Evolutionary conservation across 2,113 vertebrate genomes (phyloP).

Genomic region (Oxygymnocypris stewartii): DNA sequence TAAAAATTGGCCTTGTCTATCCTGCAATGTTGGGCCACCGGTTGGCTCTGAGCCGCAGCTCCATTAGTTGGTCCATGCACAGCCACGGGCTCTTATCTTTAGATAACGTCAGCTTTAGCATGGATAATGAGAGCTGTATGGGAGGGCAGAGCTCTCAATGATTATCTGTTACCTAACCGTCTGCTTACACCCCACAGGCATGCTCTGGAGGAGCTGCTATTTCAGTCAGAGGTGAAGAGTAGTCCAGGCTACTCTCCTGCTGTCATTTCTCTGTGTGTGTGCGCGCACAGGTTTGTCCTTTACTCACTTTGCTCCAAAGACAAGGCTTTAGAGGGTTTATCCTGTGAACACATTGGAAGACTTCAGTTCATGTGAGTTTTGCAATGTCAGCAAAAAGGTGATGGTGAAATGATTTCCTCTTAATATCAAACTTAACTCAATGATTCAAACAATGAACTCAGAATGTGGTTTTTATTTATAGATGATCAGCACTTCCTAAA

Average conservation of each 20-base stretch:
- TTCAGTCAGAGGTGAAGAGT: conserved; percentile 49
- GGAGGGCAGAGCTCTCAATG: conserved; percentile 54
- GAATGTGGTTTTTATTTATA: not conserved
- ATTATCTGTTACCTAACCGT: conserved; percentile 75
- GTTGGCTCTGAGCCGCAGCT: conserved; percentile 52
- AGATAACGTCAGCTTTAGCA: conserved; percentile 70
- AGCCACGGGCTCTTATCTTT: conserved; percentile 65
- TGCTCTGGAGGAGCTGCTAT: conserved; percentile 49
- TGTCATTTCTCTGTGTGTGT: not conserved
- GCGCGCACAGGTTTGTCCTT: conserved; percentile 32
- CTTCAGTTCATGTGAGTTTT: conserved; percentile 15
- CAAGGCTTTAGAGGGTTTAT: conserved; percentile 28
- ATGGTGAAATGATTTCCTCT: not conserved
- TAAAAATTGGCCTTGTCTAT: not conserved
- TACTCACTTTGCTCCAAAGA: conserved; percentile 32
- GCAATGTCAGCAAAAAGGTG: not conserved
- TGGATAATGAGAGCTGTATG: conserved; percentile 59
- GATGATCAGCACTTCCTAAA: not conserved
- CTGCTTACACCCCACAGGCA: conserved; percentile 31
- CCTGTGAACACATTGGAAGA: not conserved
- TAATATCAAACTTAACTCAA: not conserved
- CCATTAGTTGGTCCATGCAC: conserved; percentile 63
- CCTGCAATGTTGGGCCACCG: conserved; percentile 15
- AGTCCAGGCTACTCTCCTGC: not conserved
- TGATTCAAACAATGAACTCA: not conserved